phyloP scores from a whole-genome alignment of 2,797 vertebrate species.

The Pantherophis alleghaniensis region DNA sequence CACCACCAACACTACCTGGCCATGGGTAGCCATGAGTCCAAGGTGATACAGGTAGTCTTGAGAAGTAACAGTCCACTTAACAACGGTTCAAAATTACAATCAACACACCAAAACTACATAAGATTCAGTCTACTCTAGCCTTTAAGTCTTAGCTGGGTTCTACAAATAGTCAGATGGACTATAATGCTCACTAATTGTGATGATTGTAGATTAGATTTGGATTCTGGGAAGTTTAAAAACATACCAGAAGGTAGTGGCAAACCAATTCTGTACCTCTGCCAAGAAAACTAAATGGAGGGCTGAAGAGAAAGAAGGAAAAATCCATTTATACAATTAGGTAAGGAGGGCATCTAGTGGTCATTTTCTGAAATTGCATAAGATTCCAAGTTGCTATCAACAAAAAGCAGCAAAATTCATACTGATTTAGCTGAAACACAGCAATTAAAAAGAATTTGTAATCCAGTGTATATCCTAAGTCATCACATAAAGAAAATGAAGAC shows the following conservation, averaged over 20 bases:
- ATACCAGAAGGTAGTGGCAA: not conserved
- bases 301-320: not conserved
- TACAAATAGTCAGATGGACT: not conserved
- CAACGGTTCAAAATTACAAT: not conserved
- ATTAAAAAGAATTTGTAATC: not conserved
- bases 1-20: fast-evolving
- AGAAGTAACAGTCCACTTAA: not conserved
- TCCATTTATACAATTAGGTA: not conserved
- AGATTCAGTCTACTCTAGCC: not conserved
- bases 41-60: not conserved
- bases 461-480: not conserved
- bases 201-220: not conserved
- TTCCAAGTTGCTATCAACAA: too few species aligned
- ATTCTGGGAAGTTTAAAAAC: not conserved
- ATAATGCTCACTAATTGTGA: not conserved
- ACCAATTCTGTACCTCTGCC: not conserved
- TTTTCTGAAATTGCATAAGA: not conserved
- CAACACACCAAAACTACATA: not conserved
- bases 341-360: not conserved
- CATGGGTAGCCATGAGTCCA: not conserved
- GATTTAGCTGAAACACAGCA: not conserved
- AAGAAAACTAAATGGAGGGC: not conserved
- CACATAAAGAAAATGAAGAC: not conserved
- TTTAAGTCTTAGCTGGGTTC: not conserved
- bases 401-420: not conserved